A percentile compares a stretch with the other conserved stretches of the same genome.
phyloP scores from a whole-genome alignment of 2,113 vertebrate species.

The Platichthys stellatus region DNA sequence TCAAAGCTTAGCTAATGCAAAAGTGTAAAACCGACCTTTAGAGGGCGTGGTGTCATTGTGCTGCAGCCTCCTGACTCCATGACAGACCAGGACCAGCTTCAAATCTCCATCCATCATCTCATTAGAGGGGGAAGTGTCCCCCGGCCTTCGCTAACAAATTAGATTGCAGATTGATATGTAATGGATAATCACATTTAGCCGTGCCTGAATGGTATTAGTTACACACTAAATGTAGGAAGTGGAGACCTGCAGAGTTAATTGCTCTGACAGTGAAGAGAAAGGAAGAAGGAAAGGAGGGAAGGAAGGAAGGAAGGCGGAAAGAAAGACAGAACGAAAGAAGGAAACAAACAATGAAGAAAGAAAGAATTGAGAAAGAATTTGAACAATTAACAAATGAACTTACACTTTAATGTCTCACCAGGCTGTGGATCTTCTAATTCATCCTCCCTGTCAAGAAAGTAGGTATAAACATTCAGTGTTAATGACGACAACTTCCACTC shows the following conservation, averaged over 20 bases:
- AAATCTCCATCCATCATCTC: conserved; percentile 41
- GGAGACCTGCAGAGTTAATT: conserved; percentile 2
- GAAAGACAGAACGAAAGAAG: too few species aligned
- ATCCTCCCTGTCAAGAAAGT: not conserved
- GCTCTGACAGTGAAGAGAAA: not conserved
- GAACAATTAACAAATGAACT: too few species aligned
- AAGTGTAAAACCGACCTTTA: not conserved
- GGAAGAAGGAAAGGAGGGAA: not conserved
- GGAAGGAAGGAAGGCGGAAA: too few species aligned
- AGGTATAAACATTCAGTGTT: too few species aligned
- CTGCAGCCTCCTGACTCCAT: not conserved
- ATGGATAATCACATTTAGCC: conserved; percentile 42
- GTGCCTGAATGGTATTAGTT: conserved; percentile 41
- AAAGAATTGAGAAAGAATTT: not conserved
- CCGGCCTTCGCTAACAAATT: conserved; percentile 49
- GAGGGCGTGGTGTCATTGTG: not conserved
- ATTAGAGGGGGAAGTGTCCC: conserved; percentile 23
- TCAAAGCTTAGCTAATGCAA: not conserved
- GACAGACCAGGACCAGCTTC: not conserved
- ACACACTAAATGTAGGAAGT: conserved; percentile 25
- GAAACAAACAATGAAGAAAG: too few species aligned
- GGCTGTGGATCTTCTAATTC: not conserved
- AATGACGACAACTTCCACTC: too few species aligned
- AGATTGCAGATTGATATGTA: conserved; percentile 48
- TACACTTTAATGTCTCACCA: too few species aligned